Conservation (phyloP, 2,113 vertebrate genomes). For the Vulpes vulpes region DNA sequence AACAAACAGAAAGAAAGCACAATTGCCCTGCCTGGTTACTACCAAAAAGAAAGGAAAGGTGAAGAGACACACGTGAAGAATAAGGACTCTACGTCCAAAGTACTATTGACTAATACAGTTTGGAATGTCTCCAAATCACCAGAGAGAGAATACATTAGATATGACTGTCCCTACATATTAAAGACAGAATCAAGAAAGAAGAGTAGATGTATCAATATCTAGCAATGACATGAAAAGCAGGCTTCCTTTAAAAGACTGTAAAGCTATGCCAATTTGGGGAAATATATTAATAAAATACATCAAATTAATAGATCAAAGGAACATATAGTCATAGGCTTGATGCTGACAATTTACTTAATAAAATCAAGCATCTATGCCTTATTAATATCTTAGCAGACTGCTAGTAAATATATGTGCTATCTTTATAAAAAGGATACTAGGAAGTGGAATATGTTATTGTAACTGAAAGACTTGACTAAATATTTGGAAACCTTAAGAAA, state of each 20-base stretch:
- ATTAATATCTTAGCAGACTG: neutral
- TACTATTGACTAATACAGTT: neutral
- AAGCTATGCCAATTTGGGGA: neutral
- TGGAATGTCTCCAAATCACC: neutral
- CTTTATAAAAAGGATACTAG: neutral
- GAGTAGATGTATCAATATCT: neutral
- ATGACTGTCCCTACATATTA: neutral
- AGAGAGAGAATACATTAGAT: neutral
- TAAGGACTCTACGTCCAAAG: neutral
- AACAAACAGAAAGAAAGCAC: neutral
- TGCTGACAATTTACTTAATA: neutral
- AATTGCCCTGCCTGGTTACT: neutral
- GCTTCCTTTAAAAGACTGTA: neutral
- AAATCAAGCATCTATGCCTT: neutral
- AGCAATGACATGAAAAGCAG: neutral
- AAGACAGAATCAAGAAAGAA: neutral
- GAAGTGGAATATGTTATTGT: neutral
- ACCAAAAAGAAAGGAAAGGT: neutral
- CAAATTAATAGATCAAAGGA: neutral
- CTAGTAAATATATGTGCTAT: neutral
- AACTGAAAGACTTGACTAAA: neutral
- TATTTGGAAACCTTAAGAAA: neutral
- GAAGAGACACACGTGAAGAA: neutral
- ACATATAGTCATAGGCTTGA: neutral
- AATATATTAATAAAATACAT: neutral